A percentile compares a stretch with the other conserved stretches of the same genome.
Evolutionary conservation across 2,888 invertebrate genomes (phyloP).

Genomic region (Tineola bisselliella): DNA sequence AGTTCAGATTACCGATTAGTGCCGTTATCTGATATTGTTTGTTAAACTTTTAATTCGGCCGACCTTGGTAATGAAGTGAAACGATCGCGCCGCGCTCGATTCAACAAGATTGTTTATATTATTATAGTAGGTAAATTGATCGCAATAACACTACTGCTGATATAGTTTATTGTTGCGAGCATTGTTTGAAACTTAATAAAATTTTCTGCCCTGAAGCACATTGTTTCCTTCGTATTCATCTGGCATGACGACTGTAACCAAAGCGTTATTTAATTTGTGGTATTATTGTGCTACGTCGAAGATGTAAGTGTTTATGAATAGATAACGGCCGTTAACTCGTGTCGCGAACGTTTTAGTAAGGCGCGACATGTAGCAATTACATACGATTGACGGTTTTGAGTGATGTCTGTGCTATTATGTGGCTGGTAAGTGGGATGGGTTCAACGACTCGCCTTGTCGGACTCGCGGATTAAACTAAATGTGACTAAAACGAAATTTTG

Average conservation of each 20-base stretch:
- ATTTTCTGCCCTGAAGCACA: not conserved
- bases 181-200: too few species aligned
- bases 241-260: not conserved
- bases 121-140: not conserved
- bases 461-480: too few species aligned
- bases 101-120: not conserved
- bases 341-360: not conserved
- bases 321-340: conserved; percentile 11
- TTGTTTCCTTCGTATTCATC: not conserved
- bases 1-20: not conserved
- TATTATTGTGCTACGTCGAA: not conserved
- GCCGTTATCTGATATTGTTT: not conserved
- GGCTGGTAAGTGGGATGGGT: not conserved
- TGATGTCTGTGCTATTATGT: not conserved
- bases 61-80: conserved; percentile 13
- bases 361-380: conserved; percentile 7
- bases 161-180: not conserved
- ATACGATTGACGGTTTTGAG: not conserved
- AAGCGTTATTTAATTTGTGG: not conserved
- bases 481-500: too few species aligned
- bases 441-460: not conserved
- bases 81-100: not conserved
- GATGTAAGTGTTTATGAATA: conserved; percentile 8
- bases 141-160: not conserved
- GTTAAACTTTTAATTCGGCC: not conserved